Conservation (phyloP, 2,113 vertebrate species). For the Scartelaos histophorus region DNA sequence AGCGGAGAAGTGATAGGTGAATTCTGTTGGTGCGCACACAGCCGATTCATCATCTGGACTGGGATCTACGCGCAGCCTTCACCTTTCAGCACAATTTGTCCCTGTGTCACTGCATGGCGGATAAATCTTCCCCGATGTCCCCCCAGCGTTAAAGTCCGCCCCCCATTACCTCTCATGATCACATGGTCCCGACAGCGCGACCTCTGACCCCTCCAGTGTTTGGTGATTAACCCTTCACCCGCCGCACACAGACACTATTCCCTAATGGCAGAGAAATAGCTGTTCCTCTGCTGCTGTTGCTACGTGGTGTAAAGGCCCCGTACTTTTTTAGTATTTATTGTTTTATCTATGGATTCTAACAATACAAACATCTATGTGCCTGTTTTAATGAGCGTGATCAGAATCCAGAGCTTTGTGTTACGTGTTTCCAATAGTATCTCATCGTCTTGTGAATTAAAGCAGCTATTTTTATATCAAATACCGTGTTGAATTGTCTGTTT, state of each 20-base stretch:
- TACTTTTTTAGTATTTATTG: neutral
- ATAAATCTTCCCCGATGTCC: conserved; percentile 93
- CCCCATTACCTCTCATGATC: conserved; percentile 88
- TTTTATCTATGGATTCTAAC: neutral
- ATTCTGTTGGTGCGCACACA: conserved; percentile 66
- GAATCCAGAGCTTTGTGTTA: no score
- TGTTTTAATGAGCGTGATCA: no score
- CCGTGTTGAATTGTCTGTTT: no score
- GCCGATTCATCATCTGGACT: conserved; percentile 63
- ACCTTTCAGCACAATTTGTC: conserved; percentile 93
- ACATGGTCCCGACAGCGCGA: conserved; percentile 56
- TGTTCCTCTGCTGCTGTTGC: conserved; percentile 61
- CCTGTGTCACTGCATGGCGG: conserved; percentile 84
- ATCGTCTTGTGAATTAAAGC: no score
- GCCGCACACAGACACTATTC: conserved; percentile 75
- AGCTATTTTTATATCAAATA: no score
- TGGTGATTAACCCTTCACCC: conserved; percentile 96
- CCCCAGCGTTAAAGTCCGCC: conserved; percentile 78
- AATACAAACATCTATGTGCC: no score
- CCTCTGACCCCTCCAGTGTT: conserved; percentile 85
- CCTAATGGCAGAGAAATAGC: conserved; percentile 84
- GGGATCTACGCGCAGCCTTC: conserved; percentile 85
- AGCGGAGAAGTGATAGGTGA: conserved; percentile 87
- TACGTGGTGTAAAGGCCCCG: conserved; percentile 78
- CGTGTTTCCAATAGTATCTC: no score